Evolutionary conservation across 2,113 vertebrate genomes (phyloP).

Genomic region (Sorex fumeus): DNA sequence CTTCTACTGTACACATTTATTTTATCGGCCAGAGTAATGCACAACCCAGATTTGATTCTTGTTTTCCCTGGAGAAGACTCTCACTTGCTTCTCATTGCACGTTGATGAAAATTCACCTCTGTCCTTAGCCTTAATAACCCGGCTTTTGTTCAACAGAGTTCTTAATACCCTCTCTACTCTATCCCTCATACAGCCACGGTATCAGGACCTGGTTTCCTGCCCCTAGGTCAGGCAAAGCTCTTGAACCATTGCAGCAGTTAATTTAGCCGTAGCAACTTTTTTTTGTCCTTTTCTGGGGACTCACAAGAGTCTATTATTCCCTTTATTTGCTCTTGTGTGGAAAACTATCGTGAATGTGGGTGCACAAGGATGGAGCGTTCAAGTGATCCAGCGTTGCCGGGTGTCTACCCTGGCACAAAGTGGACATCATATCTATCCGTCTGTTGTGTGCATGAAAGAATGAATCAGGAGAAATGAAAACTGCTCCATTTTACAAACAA

Average conservation of each 20-base stretch:
- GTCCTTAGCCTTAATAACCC: not conserved
- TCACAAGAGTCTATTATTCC: not conserved
- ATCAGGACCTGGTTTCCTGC: rapidly evolving
- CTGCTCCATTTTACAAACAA: not conserved
- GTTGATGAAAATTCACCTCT: not conserved
- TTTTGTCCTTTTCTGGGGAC: not conserved
- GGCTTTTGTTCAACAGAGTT: not conserved
- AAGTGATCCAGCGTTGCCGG: not conserved
- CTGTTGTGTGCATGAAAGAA: not conserved
- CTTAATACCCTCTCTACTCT: not conserved
- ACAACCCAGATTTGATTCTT: not conserved
- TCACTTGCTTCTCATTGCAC: not conserved
- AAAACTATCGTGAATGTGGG: too few relatives aligned
- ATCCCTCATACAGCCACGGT: rapidly evolving
- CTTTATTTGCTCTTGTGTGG: not conserved
- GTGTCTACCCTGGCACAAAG: not conserved
- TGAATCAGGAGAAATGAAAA: not conserved
- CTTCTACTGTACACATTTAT: not conserved
- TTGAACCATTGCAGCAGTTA: not conserved
- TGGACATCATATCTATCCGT: not conserved
- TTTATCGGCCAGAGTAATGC: not conserved
- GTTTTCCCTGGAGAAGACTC: not conserved
- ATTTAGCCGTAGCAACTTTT: not conserved
- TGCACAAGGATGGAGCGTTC: not conserved
- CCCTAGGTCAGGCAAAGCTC: not conserved